These are phyloP conservation scores for Calameuta pallipes DNA, from an alignment of 2,888 invertebrate genomes.

Conservation along the genomic window DNA sequence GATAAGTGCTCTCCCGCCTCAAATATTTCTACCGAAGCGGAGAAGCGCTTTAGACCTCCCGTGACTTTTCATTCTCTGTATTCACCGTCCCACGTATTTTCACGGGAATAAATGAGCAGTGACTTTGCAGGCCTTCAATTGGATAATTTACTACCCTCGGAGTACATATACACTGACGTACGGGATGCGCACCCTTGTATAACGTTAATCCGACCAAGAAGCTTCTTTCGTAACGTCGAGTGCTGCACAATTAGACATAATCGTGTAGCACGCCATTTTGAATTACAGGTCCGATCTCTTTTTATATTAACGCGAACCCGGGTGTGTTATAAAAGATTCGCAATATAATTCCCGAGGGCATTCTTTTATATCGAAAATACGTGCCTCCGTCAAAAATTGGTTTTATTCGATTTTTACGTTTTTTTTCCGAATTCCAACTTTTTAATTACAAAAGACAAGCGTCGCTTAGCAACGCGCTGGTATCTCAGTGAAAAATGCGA, in stretches of 20 bases:
- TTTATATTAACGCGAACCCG: neutral
- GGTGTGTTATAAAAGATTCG: neutral
- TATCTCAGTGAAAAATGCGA: neutral
- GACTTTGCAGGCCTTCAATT: neutral
- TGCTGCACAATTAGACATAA: neutral
- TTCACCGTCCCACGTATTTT: conserved; percentile 6
- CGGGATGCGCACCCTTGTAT: neutral
- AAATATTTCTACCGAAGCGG: conserved; percentile 26
- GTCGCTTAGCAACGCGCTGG: neutral
- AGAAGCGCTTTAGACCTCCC: conserved; percentile 14
- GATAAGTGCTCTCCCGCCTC: conserved; percentile 35
- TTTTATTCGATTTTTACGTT: neutral
- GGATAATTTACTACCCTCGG: neutral
- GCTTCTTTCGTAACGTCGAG: neutral
- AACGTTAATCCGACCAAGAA: neutral
- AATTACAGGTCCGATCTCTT: neutral
- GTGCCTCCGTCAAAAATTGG: neutral
- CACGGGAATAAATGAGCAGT: conserved; percentile 2
- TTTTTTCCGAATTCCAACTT: neutral
- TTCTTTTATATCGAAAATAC: neutral
- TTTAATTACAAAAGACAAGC: neutral
- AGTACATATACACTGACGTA: neutral
- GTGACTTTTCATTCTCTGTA: neutral
- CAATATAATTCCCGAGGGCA: neutral
- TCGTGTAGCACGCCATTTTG: neutral